Base-by-base conservation (phyloP, 2,888 invertebrate genomes). In the Rhogogaster chlorosoma region DNA sequence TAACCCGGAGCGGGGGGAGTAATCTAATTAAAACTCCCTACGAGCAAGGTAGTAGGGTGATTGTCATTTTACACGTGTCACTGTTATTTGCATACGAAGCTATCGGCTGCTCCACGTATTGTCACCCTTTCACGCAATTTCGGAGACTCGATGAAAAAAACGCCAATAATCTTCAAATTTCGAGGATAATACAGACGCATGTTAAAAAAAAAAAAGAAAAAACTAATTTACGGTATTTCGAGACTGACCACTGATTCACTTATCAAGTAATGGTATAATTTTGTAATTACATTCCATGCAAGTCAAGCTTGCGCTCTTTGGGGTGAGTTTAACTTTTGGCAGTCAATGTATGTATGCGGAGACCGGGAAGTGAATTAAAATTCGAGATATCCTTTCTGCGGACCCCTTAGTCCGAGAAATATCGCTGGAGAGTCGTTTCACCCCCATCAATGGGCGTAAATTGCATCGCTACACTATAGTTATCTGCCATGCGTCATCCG, bases 21-120 rank as follows among this genome's bases (percentile, higher is more conserved):
- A 90, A 91, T 91, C 90, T 91, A 91, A 91, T 91, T 91, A 91
- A 90, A 42, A 90, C 89, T 88, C 86, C 88, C 89, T 86, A 88
- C 88, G 89, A 86, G 86, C 87, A 38, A 67, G 83, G 45, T 67
- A 29, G 45, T 67, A 29, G 83, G 83, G 67, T 83, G 67, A 67
- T 67, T 70, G 67, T 83, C 70, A 83, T 83, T 83, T 83, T 45
- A 83, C 83, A 83, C 83, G 83, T 83, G 67, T 80, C 80, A 61
- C 83, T 83, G 49, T 61, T 61, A 83, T 83, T 83, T 83, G 83
- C 83, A 83, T 83, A 83, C 64, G n/a, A 22, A 45, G 26, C 6
- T 80, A 80, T 80, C 18, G 80, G 32, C 61, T 61, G 61, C 22
- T 61, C 36, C n/a, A 36, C n/a, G 22, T 45, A n/a, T 7, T 49